Evolutionary conservation across 92 coral and sea anemone genomes (phyloP).

Genomic region (Phymanthus crucifer): DNA sequence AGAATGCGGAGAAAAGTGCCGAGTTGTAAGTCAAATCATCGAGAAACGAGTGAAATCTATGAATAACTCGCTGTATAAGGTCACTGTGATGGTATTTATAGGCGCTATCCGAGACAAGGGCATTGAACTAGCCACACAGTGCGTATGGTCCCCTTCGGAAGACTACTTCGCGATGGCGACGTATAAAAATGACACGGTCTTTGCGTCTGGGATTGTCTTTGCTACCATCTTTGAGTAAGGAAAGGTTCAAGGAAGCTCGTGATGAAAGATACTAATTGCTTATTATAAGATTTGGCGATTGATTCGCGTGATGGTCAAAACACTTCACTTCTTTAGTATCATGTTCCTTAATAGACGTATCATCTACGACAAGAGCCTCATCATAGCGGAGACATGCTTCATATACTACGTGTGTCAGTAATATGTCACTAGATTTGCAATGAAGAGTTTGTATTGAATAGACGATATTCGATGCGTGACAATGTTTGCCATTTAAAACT

Average conservation of each 20-base stretch:
- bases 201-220: constrained; percentile 73
- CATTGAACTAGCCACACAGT: constrained; percentile 63
- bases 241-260: not conserved
- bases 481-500: too few relatives aligned
- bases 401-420: too few relatives aligned
- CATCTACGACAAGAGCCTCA: not conserved
- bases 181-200: constrained; percentile 52
- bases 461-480: too few relatives aligned
- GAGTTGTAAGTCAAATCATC: constrained; percentile 63
- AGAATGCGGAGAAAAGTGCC: constrained; percentile 68
- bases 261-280: constrained; percentile 4
- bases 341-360: not conserved
- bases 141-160: constrained; percentile 50
- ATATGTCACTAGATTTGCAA: too few relatives aligned
- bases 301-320: not conserved
- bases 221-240: constrained; percentile 53
- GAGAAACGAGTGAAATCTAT: constrained; percentile 61
- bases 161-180: constrained; percentile 72
- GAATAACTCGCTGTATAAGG: constrained; percentile 43
- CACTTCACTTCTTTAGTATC: not conserved
- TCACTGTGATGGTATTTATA: constrained; percentile 57
- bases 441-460: too few relatives aligned
- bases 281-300: constrained; percentile 6
- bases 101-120: constrained; percentile 79
- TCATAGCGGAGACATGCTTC: not conserved